phyloP scores from a whole-genome alignment of 2,113 vertebrate species.

The Ammodytes dubius region DNA sequence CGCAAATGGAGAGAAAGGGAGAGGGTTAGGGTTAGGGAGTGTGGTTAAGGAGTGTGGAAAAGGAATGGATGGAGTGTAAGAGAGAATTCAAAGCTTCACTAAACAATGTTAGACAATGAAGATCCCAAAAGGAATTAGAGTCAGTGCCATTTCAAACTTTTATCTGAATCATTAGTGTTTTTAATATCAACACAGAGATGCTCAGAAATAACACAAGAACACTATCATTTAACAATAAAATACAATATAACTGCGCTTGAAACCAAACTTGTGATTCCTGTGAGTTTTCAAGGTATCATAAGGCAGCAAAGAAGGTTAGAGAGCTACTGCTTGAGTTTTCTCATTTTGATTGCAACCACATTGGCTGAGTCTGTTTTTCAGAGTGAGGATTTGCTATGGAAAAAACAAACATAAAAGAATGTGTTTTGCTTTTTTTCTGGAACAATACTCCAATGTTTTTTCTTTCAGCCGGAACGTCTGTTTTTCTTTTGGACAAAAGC shows the following conservation, averaged over 20 bases:
- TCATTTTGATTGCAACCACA: neutral
- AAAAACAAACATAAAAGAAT: conserved; percentile 31
- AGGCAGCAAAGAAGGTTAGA: neutral
- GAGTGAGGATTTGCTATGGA: conserved; percentile 11
- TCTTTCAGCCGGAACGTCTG: neutral
- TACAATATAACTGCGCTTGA: neutral
- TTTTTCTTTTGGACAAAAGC: neutral
- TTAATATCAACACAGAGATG: neutral
- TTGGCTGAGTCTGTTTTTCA: neutral
- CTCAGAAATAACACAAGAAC: neutral
- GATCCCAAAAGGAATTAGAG: neutral
- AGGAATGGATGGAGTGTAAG: neutral
- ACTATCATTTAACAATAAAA: neutral
- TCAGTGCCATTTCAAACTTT: neutral
- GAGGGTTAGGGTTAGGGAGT: neutral
- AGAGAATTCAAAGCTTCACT: neutral
- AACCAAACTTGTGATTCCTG: neutral
- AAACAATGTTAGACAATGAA: neutral
- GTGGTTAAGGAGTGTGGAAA: too few relatives aligned
- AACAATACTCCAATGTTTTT: neutral
- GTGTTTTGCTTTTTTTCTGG: neutral
- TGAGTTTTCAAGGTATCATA: neutral
- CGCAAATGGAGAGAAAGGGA: neutral
- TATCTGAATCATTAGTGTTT: neutral
- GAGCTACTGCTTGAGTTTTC: neutral